Evolutionary conservation across 2,888 invertebrate genomes (phyloP).

Genomic region (Sarcophaga rosellei): DNA sequence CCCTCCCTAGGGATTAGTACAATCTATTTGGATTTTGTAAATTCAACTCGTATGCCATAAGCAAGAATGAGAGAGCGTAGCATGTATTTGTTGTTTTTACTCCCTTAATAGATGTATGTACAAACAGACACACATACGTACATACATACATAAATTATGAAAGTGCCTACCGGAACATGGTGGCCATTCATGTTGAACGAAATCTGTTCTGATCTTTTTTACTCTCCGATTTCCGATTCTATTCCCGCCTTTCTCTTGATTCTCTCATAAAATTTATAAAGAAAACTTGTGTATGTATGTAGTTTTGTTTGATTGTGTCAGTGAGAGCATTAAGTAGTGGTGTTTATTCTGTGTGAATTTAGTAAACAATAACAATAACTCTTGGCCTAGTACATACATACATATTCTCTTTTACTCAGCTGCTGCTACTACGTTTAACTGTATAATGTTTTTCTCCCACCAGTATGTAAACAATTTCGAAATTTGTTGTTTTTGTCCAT

Average conservation of each 20-base stretch:
- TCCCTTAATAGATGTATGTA: constrained; percentile 41
- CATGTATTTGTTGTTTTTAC: constrained; percentile 41
- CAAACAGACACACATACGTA: constrained; percentile 5
- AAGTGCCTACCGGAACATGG: constrained; percentile 9
- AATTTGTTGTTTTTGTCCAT: constrained; percentile 4
- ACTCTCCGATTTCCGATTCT: neutral
- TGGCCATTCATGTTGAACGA: constrained; percentile 56
- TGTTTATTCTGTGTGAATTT: constrained; percentile 23
- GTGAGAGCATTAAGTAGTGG: neutral
- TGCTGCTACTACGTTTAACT: constrained; percentile 11
- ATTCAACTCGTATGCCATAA: constrained; percentile 37
- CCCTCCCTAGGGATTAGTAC: constrained; percentile 50
- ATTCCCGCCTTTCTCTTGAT: constrained; percentile 63
- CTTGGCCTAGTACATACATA: neutral
- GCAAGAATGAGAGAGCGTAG: constrained; percentile 43
- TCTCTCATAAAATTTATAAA: constrained; percentile 14
- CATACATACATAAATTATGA: neutral
- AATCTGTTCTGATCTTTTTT: neutral
- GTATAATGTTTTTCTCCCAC: neutral
- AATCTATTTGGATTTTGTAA: constrained; percentile 41
- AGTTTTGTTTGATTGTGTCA: neutral
- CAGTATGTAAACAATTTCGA: constrained; percentile 6
- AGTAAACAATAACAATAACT: constrained; percentile 43
- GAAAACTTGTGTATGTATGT: neutral
- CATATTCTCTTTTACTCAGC: neutral